A percentile compares a stretch with the other conserved stretches of the same genome.
These are phyloP conservation scores for Onthophagus sagittarius DNA, from an alignment of 2,888 invertebrate species.

Conservation along the genomic window DNA sequence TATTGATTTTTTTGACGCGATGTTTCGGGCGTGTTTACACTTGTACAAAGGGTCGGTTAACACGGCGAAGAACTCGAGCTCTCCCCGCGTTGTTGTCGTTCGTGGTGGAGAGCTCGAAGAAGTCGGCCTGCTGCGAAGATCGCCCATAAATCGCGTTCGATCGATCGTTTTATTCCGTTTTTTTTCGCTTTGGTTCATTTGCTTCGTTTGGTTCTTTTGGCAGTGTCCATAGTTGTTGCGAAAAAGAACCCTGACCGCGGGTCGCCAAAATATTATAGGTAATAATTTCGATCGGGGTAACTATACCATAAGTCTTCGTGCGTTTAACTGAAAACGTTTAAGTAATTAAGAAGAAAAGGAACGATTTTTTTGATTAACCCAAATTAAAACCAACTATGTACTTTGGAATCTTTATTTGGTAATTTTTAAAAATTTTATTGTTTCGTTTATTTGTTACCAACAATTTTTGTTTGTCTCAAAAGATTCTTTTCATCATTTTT, in stretches of 20 bases:
- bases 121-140: neutral
- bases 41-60: constrained; percentile 29
- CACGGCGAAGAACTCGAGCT: constrained; percentile 15
- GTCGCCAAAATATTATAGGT: neutral
- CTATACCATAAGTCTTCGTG: too few species aligned
- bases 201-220: neutral
- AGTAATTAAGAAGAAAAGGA: too few species aligned
- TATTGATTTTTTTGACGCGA: neutral
- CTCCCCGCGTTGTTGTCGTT: neutral
- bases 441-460: too few species aligned
- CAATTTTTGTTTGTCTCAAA: too few species aligned
- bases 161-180: neutral
- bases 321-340: too few species aligned
- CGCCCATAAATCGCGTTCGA: neutral
- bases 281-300: neutral
- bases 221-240: neutral
- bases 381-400: too few species aligned
- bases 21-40: constrained; percentile 28
- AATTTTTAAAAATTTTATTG: too few species aligned
- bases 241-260: neutral
- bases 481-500: too few species aligned
- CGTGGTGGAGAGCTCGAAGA: neutral
- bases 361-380: too few species aligned
- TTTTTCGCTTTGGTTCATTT: neutral
- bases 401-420: too few species aligned